Conservation (phyloP, 2,113 vertebrate species). For the Myodes glareolus region DNA sequence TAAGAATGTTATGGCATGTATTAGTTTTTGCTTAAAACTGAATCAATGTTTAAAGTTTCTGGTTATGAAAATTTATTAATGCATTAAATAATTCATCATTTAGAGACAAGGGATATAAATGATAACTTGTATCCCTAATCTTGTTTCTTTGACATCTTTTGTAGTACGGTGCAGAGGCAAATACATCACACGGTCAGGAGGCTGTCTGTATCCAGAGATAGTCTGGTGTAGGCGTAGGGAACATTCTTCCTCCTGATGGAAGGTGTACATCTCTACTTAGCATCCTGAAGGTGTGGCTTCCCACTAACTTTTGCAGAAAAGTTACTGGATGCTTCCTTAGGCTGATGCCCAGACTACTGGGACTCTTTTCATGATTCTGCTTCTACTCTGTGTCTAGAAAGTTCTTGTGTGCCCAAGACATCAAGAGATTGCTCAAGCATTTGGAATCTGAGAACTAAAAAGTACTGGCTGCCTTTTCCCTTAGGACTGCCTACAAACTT, state of each 20-base stretch:
- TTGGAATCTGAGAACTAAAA: neutral
- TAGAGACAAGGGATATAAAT: neutral
- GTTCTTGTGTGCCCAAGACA: neutral
- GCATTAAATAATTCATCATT: neutral
- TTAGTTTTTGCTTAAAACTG: neutral
- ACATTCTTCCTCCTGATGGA: neutral
- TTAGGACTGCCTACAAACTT: neutral
- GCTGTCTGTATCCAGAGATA: too few species aligned
- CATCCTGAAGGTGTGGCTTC: neutral
- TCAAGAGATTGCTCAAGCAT: neutral
- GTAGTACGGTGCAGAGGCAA: neutral
- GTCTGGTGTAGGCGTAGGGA: neutral
- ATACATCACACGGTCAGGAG: neutral
- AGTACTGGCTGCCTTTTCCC: neutral
- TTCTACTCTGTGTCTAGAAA: neutral
- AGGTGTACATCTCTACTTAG: neutral
- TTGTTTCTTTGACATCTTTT: neutral
- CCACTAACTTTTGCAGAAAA: neutral
- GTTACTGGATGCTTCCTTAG: neutral
- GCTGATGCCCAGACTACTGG: neutral
- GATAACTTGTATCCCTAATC: neutral
- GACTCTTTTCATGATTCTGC: neutral
- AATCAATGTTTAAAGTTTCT: neutral
- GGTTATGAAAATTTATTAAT: neutral
- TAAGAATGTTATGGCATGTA: conserved; percentile 17